These are phyloP conservation scores for Amiota minor DNA, from an alignment of 2,888 invertebrate genomes.

Conservation along the genomic window DNA sequence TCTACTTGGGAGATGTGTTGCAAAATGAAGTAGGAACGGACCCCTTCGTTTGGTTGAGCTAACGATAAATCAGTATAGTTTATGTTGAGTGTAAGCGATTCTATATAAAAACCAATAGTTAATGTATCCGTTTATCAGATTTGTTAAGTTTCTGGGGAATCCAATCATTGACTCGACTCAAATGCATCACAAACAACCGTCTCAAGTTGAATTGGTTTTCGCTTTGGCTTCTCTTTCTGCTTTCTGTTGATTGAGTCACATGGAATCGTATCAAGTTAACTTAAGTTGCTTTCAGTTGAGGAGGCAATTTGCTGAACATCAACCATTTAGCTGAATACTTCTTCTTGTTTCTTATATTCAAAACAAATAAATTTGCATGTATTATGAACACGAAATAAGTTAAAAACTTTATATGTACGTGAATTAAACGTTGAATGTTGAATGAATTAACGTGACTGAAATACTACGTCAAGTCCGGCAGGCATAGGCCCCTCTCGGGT, in stretches of 20 bases:
- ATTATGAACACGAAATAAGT: conserved; percentile 64
- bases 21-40: too few species aligned
- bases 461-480: conserved; percentile 37
- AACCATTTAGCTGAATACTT: too few species aligned
- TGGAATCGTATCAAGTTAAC: too few species aligned
- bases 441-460: conserved; percentile 68
- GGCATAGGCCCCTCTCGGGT: too few species aligned
- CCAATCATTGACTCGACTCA: conserved; percentile 18
- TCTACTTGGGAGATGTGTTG: neutral
- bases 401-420: conserved; percentile 64
- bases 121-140: conserved; percentile 54
- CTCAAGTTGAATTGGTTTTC: neutral
- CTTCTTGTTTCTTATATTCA: conserved; percentile 20
- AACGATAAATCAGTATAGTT: conserved; percentile 47
- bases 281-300: too few species aligned
- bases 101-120: conserved; percentile 60
- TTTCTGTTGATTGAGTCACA: too few species aligned
- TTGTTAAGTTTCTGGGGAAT: neutral
- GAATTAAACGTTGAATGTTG: conserved; percentile 60
- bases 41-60: neutral
- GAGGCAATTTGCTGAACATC: too few species aligned
- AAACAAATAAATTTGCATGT: conserved; percentile 54
- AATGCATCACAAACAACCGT: conserved; percentile 16
- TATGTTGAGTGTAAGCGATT: conserved; percentile 33
- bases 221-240: too few species aligned